phyloP scores from a whole-genome alignment of 1,140 invertebrate genomes.

The Drosophila biarmipes region DNA sequence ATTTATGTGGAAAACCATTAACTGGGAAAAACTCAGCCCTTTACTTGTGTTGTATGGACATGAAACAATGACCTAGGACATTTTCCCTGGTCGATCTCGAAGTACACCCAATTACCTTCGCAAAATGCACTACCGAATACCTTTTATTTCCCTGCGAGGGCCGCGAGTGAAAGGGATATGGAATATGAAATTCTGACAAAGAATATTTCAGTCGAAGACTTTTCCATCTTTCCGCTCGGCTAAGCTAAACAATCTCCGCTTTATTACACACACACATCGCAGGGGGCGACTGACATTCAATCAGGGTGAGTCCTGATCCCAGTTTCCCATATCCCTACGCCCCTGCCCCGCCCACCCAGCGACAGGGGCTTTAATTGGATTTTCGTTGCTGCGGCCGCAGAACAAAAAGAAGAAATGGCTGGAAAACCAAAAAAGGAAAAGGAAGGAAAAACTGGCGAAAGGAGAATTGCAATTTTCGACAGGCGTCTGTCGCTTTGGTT shows the following conservation, averaged over 20 bases:
- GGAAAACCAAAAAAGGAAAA: conserved; percentile 21
- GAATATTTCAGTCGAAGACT: conserved; percentile 38
- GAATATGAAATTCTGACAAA: conserved; percentile 39
- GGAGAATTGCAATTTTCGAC: conserved; percentile 81
- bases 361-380: conserved; percentile 81
- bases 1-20: no score
- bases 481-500: conserved; percentile 73
- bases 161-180: conserved; percentile 2
- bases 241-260: conserved; percentile 75
- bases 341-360: conserved; percentile 55
- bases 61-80: not conserved
- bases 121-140: no score
- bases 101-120: not conserved
- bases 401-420: conserved; percentile 37
- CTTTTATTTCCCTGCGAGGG: not conserved
- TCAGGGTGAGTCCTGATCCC: conserved; percentile 54
- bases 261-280: conserved; percentile 78
- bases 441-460: conserved; percentile 29
- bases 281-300: conserved; percentile 72
- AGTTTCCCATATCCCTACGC: not conserved
- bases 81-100: not conserved
- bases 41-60: not conserved
- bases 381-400: conserved; percentile 72
- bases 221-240: conserved; percentile 45
- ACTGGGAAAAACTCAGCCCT: not conserved